A percentile compares a stretch with the other conserved stretches of the same genome.
Conservation (phyloP, 2,797 vertebrate genomes). For the Coranthus polyacanthus region DNA sequence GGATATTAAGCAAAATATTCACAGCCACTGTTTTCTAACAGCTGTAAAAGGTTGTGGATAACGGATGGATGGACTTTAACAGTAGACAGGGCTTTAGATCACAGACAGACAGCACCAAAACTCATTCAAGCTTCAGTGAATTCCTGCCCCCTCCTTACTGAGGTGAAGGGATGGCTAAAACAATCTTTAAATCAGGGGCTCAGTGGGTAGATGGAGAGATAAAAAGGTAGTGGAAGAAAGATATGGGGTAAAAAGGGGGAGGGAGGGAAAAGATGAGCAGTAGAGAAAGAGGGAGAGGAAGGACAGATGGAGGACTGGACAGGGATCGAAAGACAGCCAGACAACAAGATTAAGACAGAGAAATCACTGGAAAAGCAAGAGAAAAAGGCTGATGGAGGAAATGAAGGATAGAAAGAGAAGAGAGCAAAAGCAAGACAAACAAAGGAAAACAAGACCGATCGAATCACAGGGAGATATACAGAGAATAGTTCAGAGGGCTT, state of each 20-base stretch:
- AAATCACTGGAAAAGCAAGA: conserved; percentile 31
- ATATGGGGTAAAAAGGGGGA: conserved; percentile 24
- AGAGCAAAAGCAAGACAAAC: conserved; percentile 16
- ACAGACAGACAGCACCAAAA: conserved; percentile 63
- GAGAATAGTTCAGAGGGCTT: conserved; percentile 33
- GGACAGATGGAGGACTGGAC: conserved; percentile 49
- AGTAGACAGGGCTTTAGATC: conserved; percentile 70
- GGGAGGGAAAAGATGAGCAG: conserved; percentile 2
- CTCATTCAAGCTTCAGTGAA: conserved; percentile 63
- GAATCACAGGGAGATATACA: conserved; percentile 38
- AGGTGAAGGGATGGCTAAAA: conserved; percentile 58
- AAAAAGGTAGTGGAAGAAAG: conserved; percentile 55
- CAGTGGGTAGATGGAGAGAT: conserved; percentile 66
- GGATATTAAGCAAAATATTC: conserved; percentile 64
- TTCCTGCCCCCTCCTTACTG: conserved; percentile 34
- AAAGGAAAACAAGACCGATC: conserved; percentile 27
- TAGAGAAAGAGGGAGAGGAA: conserved; percentile 14
- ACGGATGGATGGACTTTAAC: conserved; percentile 73
- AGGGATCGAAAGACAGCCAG: conserved; percentile 38
- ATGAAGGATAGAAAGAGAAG: conserved; percentile 27
- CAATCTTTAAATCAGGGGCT: conserved; percentile 72
- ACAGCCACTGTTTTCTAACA: conserved; percentile 55
- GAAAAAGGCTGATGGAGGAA: conserved; percentile 34
- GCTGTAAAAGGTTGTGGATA: conserved; percentile 64
- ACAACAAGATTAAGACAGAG: conserved; percentile 56